Base-by-base conservation (phyloP, 2,113 vertebrate genomes). In the Corythaixoides concolor region DNA sequence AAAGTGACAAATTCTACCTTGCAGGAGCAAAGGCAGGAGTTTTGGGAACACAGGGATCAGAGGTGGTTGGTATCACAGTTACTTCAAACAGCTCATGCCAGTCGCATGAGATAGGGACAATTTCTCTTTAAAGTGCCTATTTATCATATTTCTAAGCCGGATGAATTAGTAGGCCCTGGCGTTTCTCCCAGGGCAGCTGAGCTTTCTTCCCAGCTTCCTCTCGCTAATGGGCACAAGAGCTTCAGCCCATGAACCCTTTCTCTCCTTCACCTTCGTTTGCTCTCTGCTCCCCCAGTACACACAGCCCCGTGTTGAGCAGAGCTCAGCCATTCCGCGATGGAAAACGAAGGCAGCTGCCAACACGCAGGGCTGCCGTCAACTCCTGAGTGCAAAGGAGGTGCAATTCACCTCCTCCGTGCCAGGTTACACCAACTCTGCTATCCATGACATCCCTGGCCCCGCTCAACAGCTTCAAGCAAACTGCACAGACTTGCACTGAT, bases 391-490 rank as follows among this genome's bases (percentile, higher is more conserved):
- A 89, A 76, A 60, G 77, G 94, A 95, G 86, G 90, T 93, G 96
- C 73, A 89, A 95, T 92, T 52, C 92, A 92, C 92, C 92, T 95
- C 91, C 74, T 91, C 70, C 0, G 50, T 97, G 97, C 94, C 96
- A 91, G 96, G 94, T 95, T 97, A 95, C 94, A 95, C 96, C 94
- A 88, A 43, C 81, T 91, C 92, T 32, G 21, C 35, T 26, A 55
- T 39, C 89, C 63, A 5, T 52, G 70, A 85, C 94, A 87, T 55
- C 90, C 86, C 84, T 82, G 92, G 97, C 92, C 86, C 53, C 22
- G 11, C 69, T 95, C 86, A 95, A 80, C 90, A 85, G 90, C 95
- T 95, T 58, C 95, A 58, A 95, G 95, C 90, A 66, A 95, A 90
- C 81, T 88, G 73, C 59, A 66, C 67, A 74, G 85, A 17, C 90